Base-by-base conservation (phyloP, 2,113 vertebrate genomes). In the Fregetta grallaria region DNA sequence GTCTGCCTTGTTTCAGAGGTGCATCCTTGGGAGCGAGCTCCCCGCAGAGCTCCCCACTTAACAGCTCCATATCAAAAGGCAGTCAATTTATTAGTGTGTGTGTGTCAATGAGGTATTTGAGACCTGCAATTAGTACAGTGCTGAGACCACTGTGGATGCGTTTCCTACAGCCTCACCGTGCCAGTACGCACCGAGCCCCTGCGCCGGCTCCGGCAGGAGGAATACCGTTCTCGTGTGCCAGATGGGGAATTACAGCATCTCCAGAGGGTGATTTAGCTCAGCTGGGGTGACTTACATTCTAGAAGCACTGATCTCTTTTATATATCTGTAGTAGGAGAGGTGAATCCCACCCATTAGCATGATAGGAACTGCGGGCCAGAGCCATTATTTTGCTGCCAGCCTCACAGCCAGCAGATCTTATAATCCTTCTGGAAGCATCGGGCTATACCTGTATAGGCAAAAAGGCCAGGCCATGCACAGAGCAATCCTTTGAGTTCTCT, bases 111-210 rank as follows among this genome's bases (percentile, higher is more conserved):
- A 81, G 84, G 53, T 7, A 30, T 53, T 83, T 15, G 82, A 56
- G 82, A 34, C 1, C 42, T 56, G 63, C 59, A 61, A 7, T 65
- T 34, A 66, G 50, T 4, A 5, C 34, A 12, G 53, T 1, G 19
- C 84, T 5, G 80, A 76, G 58, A 16, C 13, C 50, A 0, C 61
- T 7, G n/a, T 1, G 7, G 71, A 7, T 0, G 2, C 10, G 1
- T 17, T 50, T 23, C 77, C 80, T 38, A 0, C 49, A 15, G 44
- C 62, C 56, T 52, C 27, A 0, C 67, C 22, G 0, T 19, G 68
- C 17, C 66, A 22, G 4, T 0, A 2, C 1, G 2, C 58, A 16
- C 17, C 5, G 2, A 52, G 62, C 56, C 13, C 26, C 7, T 0
- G 29, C 62, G 40, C 34, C 6, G 3, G 66, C 67, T 67, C 32